Conservation (phyloP, 1,140 invertebrate species). For the Bilobella aurantiaca region DNA sequence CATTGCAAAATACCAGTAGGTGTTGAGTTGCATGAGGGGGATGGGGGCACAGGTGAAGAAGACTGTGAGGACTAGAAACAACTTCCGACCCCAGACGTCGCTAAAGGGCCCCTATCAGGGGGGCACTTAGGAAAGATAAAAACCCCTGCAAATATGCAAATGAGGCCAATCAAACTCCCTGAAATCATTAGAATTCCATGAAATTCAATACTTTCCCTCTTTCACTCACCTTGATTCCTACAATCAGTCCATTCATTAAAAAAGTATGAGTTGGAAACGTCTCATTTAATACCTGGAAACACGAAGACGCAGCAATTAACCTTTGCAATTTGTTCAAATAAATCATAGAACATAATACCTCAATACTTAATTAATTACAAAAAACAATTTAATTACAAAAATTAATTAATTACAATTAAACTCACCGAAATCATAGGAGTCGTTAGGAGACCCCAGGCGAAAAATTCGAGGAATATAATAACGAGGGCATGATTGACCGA, state of each 20-base stretch:
- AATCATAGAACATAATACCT: no score
- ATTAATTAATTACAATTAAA: conserved; percentile 33
- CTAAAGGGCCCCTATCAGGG: conserved; percentile 91
- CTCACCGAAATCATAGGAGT: conserved; percentile 93
- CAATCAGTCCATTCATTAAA: conserved; percentile 98
- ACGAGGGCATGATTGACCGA: conserved; percentile 95
- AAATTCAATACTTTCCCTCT: background rate
- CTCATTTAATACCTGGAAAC: conserved; percentile 70
- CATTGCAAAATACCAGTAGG: conserved; percentile 99
- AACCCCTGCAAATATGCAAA: conserved; percentile 80
- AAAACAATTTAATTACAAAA: no score
- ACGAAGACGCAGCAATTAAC: conserved; percentile 18
- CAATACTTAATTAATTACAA: no score
- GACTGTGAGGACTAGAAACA: conserved; percentile 95
- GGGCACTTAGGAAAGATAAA: conserved; percentile 91
- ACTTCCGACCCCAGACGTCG: conserved; percentile 95
- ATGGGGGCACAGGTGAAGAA: conserved; percentile 99
- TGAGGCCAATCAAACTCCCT: no score
- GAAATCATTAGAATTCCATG: conserved; percentile 1
- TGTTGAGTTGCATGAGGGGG: conserved; percentile 96
- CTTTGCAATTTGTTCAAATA: no score
- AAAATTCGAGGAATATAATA: conserved; percentile 99
- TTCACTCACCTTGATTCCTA: conserved; percentile 77
- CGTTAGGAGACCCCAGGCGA: conserved; percentile 96
- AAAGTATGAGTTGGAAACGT: conserved; percentile 99